Evolutionary conservation across 2,113 vertebrate species (phyloP), one percentile per base, ranked within the genome.

Genomic region (Anguilla rostrata): DNA sequence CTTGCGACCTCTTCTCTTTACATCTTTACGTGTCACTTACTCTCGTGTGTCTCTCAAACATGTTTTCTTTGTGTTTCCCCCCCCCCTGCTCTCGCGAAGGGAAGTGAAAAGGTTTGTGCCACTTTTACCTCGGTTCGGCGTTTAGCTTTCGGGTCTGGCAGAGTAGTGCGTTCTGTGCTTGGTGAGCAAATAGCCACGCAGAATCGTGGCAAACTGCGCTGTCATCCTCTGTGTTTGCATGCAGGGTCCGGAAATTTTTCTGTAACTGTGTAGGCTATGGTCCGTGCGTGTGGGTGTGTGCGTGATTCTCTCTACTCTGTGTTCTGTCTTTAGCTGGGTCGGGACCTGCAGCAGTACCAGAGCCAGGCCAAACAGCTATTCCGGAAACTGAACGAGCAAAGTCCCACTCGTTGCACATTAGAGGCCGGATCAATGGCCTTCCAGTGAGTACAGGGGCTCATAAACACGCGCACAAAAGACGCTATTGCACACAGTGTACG

Each of bases 351-450:
- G 84, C 98, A 99, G 88, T 99, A 99, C 93, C 98, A 99, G 94
- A 99, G 96, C 91, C 98, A 99, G 88, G 98, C 98, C 0, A 99
- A 99, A 92, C 98, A 99, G 91, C 97, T 99, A 40, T 99, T 99
- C 91, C 95, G 98, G 85, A 99, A 98, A 86, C 92, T 99, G 90
- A 99, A 99, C 43, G 98, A 99, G 41, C 98, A 99, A 90, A 99
- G 98, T 80, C 98, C 98, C 39, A 96, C 96, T 0, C 95, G 98
- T 16, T 99, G 98, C 90, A 99, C 98, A 0, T 93, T 99, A 85
- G 98, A 99, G 93, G 98, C 98, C 0, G 98, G 98, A 1, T 92
- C 97, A 46, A 97, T 99, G 96, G 91, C 98, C 84, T 99, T 99
- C 93, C 98, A 99, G 98, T 99, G 90, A 98, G 98, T 98, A 82